phyloP scores from a whole-genome alignment of 2,113 vertebrate species.

The Notiomystis cincta region DNA sequence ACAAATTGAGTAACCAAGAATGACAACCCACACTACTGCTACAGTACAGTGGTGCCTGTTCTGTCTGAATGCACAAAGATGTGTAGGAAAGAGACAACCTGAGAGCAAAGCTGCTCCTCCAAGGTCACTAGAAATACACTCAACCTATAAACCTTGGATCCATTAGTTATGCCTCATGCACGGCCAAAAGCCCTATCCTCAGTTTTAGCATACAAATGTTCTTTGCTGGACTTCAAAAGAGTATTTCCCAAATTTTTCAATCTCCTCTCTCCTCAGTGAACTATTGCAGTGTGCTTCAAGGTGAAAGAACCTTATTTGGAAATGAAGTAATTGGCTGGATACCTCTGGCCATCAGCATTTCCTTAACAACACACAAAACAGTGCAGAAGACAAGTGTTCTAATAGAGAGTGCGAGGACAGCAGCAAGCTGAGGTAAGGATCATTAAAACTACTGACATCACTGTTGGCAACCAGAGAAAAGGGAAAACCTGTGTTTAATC shows the following conservation, averaged over 20 bases:
- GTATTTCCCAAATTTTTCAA: background rate
- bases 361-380: conserved; percentile 60
- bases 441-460: conserved; percentile 77
- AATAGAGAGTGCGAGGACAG: background rate
- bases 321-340: conserved; percentile 15
- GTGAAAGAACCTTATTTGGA: background rate
- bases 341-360: conserved; percentile 62
- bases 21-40: background rate
- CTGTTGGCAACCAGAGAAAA: conserved; percentile 70
- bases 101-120: background rate
- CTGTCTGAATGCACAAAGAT: background rate
- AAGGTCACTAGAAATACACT: background rate
- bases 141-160: background rate
- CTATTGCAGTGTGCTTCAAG: background rate
- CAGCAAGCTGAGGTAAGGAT: conserved; percentile 66
- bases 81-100: background rate
- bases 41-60: background rate
- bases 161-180: background rate
- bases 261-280: background rate
- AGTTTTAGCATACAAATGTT: background rate
- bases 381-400: conserved; percentile 11
- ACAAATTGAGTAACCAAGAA: rapidly evolving
- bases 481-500: conserved; percentile 82
- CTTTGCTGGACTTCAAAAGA: background rate
- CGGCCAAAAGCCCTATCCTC: background rate